phyloP scores from a whole-genome alignment of 2,888 invertebrate species.

The Stomorhina lunata region DNA sequence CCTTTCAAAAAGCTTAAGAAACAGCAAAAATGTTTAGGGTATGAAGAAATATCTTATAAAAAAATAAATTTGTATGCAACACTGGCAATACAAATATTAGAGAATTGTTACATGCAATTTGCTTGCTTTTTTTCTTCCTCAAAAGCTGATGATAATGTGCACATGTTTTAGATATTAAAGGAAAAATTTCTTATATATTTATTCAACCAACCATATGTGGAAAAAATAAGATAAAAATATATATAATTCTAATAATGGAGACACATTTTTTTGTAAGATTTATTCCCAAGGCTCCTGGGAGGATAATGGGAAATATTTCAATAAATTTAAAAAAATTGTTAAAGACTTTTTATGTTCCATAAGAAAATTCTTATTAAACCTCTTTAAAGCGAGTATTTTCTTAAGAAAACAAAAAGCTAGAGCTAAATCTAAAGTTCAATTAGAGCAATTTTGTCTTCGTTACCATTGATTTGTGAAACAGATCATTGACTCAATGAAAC shows the following conservation, averaged over 20 bases:
- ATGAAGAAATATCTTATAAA: no score
- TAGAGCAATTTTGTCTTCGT: no score
- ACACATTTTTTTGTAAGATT: not conserved
- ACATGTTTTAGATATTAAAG: conserved; percentile 52
- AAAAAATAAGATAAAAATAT: not conserved
- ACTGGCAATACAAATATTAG: conserved; percentile 51
- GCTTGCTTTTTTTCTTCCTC: conserved; percentile 2
- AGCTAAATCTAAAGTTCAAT: no score
- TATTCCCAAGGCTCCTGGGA: not conserved
- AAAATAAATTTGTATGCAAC: conserved; percentile 52
- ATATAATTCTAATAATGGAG: conserved; percentile 18
- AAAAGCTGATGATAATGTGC: conserved; percentile 28
- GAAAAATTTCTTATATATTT: not conserved
- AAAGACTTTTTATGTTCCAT: no score
- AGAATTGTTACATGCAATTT: conserved; percentile 41
- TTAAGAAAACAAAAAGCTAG: no score
- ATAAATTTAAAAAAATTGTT: not conserved
- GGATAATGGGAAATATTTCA: not conserved
- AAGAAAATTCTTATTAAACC: not conserved
- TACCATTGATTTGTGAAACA: no score
- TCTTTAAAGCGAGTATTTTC: no score
- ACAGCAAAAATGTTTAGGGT: not conserved
- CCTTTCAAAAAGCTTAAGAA: conserved; percentile 1
- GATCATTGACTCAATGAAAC: no score
- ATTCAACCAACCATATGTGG: conserved; percentile 18